A percentile compares a stretch with the other conserved stretches of the same genome.
Evolutionary conservation across 2,888 invertebrate species (phyloP).

Genomic region (Diadegma fenestrale): DNA sequence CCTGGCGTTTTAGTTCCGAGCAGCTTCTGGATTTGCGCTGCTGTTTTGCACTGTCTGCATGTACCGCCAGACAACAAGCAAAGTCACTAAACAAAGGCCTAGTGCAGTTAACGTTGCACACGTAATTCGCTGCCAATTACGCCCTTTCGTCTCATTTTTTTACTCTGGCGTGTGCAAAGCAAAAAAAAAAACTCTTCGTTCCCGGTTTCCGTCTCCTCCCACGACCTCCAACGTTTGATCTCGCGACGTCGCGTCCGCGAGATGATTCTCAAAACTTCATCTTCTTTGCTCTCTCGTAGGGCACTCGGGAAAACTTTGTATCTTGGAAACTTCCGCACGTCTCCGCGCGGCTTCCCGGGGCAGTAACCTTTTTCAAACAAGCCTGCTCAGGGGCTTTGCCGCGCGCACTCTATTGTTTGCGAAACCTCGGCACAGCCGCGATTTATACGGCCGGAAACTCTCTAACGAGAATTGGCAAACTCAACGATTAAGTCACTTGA

Average conservation of each 20-base stretch:
- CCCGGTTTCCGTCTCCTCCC: conserved; percentile 36
- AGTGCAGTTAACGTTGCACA: not conserved
- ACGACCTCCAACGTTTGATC: conserved; percentile 39
- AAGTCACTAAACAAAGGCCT: not conserved
- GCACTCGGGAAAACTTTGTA: conserved; percentile 8
- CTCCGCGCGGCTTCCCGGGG: not conserved
- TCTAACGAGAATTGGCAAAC: conserved; percentile 3
- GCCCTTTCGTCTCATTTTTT: conserved; percentile 17
- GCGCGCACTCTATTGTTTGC: conserved; percentile 1
- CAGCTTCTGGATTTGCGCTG: conserved; percentile 27
- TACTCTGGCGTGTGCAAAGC: too few species aligned
- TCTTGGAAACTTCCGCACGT: conserved; percentile 15
- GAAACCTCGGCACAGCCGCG: not conserved
- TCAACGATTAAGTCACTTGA: not conserved
- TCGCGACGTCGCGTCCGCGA: conserved; percentile 14
- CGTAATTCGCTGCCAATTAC: not conserved
- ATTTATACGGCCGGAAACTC: not conserved
- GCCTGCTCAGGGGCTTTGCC: not conserved
- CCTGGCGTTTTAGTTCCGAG: conserved; percentile 34
- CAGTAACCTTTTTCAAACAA: conserved; percentile 28
- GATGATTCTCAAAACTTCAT: conserved; percentile 8
- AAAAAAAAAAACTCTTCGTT: too few species aligned
- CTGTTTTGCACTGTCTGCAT: not conserved
- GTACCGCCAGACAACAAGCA: not conserved
- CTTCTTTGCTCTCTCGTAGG: not conserved